Evolutionary conservation across 2,888 invertebrate species (phyloP), one percentile per base, ranked within the genome.

Genomic region (Aleiodes testaceus): DNA sequence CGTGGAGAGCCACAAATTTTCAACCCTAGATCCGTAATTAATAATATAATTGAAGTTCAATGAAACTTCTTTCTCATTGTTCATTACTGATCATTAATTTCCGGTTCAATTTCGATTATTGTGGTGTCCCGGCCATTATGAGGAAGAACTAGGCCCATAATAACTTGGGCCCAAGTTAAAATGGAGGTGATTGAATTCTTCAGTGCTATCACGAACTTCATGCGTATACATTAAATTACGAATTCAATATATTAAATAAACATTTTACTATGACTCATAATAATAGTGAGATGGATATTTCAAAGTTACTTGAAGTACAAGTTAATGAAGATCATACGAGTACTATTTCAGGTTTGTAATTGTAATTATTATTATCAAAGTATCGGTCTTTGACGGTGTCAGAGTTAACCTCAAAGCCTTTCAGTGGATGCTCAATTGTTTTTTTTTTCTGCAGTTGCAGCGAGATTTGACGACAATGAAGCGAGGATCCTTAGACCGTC

Each of bases 301-400:
- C 86, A 66, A 85, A 81, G 50, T 83, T 87, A 79, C 83, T 87
- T 59, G 86, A 87, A 71, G 85, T 87, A 18, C 82, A 87, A 72
- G 86, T 86, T 49, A 81, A 84, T 26, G 86, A 86, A 72, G 81
- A 80, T 26, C 81, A 79, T 65, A 79, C 81, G 14, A 66, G 74
- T 36, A 79, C 16, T 26, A n/a, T 22, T 14, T 4, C 26, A 5
- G 71, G 71, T 71, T 50, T 36, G 55, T 16, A 22, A 20, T 1
- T 36, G 26, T 26, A 26, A 26, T 18, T n/a, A 42, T 49, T 5
- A 18, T 49, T n/a, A 67, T 66, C 18, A 20, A 50, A 50, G 9
- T 26, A 30, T 44, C 9, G 14, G 12, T 61, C 9, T 36, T 14
- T 44, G 44, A 18, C 36, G 18, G 3, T 14, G 6, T 20, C 20